These are phyloP conservation scores for Branchipolynoe longqiensis DNA, from an alignment of 2,888 invertebrate genomes.

Conservation along the genomic window DNA sequence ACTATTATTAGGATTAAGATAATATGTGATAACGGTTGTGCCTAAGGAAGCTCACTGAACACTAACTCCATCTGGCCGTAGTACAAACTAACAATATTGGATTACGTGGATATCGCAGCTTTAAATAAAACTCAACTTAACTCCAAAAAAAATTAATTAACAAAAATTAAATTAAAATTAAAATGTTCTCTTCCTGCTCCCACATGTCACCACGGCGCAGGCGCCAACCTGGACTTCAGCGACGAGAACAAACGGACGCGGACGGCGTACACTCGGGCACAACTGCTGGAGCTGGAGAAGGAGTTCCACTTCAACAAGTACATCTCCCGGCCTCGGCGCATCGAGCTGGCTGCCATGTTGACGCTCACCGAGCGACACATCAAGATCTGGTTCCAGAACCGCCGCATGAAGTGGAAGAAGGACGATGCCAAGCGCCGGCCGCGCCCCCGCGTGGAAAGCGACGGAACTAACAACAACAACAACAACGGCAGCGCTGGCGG, in stretches of 20 bases:
- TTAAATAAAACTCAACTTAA: too few relatives aligned
- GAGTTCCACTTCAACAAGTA: slow-evolving; percentile 99
- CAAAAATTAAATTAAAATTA: too few relatives aligned
- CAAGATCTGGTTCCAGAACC: slow-evolving; percentile 81
- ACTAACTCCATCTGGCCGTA: too few relatives aligned
- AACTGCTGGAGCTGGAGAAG: slow-evolving; percentile 97
- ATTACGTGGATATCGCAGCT: too few relatives aligned
- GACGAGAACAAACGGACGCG: slow-evolving; percentile 88
- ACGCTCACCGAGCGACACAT: slow-evolving; percentile 97
- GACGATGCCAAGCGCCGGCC: slow-evolving; percentile 79
- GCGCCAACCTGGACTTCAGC: slow-evolving; percentile 77
- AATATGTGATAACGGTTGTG: too few relatives aligned
- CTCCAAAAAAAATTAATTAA: too few relatives aligned
- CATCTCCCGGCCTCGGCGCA: slow-evolving; percentile 96
- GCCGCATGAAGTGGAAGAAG: slow-evolving; percentile 81
- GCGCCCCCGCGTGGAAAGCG: slow-evolving; percentile 68
- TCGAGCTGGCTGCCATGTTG: slow-evolving; percentile 97
- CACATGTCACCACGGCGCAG: slow-evolving; percentile 71
- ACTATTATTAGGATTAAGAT: too few relatives aligned
- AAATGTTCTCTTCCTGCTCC: too few relatives aligned
- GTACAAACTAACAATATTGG: too few relatives aligned
- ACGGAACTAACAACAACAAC: slow-evolving; percentile 47
- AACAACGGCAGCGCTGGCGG: slow-evolving; percentile 9
- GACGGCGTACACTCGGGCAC: slow-evolving; percentile 98
- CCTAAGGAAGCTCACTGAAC: too few relatives aligned